phyloP scores from a whole-genome alignment of 2,797 vertebrate species.

The Darevskia nairensis region DNA sequence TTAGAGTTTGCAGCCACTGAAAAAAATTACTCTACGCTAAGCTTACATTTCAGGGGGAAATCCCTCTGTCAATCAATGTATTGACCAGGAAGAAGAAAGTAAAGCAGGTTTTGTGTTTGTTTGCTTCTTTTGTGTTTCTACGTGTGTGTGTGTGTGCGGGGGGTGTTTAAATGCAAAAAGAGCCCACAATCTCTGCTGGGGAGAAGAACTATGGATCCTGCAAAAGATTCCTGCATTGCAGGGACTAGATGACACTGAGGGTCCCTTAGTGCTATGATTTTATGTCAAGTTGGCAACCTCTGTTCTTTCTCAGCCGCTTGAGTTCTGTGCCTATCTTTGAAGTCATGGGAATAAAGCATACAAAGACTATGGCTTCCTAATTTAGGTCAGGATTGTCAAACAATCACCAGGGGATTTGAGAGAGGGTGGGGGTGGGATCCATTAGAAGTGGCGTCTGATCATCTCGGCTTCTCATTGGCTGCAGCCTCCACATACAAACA shows the following conservation, averaged over 20 bases:
- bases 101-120: background rate
- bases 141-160: no score
- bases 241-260: no score
- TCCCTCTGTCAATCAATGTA: background rate
- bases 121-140: no score
- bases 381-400: conserved; percentile 1
- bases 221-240: no score
- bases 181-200: background rate
- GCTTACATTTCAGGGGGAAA: background rate
- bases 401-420: background rate
- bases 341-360: background rate
- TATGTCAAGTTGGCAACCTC: background rate
- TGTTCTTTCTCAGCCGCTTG: background rate
- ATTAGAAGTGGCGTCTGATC: background rate
- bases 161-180: background rate
- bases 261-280: no score
- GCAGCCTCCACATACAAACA: background rate
- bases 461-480: background rate
- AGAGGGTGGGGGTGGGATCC: background rate
- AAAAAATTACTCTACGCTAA: background rate
- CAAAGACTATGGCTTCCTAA: background rate
- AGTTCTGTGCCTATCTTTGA: background rate
- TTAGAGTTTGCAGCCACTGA: background rate
- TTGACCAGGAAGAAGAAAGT: background rate
- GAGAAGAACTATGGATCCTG: background rate